These are phyloP conservation scores for Xiphias gladius DNA, from an alignment of 2,113 vertebrate genomes.

Conservation along the genomic window DNA sequence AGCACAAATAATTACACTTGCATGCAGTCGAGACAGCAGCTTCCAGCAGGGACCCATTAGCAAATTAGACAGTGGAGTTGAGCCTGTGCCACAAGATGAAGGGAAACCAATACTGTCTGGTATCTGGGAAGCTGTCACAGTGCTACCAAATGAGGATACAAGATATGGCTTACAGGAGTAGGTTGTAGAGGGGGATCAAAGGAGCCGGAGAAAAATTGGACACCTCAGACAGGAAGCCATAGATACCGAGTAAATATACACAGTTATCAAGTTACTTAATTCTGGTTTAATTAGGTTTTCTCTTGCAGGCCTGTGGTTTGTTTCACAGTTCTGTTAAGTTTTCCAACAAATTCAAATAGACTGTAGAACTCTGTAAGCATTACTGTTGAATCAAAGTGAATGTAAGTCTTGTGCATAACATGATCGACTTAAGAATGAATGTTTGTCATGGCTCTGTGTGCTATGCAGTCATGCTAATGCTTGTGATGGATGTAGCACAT, in stretches of 20 bases:
- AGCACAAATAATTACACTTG: conserved; percentile 79
- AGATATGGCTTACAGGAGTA: conserved; percentile 65
- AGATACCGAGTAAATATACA: conserved; percentile 39
- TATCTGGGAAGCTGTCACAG: conserved; percentile 81
- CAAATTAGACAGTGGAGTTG: conserved; percentile 82
- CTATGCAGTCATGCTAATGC: conserved; percentile 4
- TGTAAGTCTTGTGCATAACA: neutral
- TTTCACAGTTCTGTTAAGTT: conserved; percentile 1
- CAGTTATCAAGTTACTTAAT: conserved; percentile 40
- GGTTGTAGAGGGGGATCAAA: conserved; percentile 53
- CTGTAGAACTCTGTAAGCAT: conserved; percentile 5
- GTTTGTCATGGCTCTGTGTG: neutral
- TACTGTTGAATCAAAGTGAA: neutral
- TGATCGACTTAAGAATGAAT: neutral
- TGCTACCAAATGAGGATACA: conserved; percentile 70
- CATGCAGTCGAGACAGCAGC: conserved; percentile 54
- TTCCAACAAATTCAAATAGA: conserved; percentile 17
- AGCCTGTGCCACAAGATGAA: conserved; percentile 78
- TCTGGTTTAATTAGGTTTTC: conserved; percentile 41
- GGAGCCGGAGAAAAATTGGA: conserved; percentile 21
- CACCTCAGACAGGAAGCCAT: conserved; percentile 51
- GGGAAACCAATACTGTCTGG: conserved; percentile 76
- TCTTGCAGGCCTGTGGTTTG: neutral
- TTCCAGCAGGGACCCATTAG: conserved; percentile 84
- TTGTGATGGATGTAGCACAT: conserved; percentile 50